Evolutionary conservation across 2,888 invertebrate species (phyloP), one percentile per base, ranked within the genome.

Genomic region (Laspeyria flexula): DNA sequence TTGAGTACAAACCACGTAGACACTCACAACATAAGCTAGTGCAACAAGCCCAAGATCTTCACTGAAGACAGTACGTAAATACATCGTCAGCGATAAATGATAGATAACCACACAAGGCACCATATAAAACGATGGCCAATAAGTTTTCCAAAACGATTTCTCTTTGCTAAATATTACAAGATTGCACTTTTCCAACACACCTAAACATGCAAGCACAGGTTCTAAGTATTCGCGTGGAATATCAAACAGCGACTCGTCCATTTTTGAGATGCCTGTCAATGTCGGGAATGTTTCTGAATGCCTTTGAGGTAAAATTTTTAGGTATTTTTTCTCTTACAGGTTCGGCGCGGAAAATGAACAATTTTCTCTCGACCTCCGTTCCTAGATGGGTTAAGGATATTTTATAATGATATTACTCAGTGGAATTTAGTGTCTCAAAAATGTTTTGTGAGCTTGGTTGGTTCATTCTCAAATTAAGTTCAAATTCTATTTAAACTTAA

Each of bases 1-100:
- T 62, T 79, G 80, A 2, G 60, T 55, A 38, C 54, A 46, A 13
- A 77, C 55, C 0, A 71, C 63, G 12, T 68, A 68, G 4, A 75
- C 43, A 10, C 77, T 71, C 0, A 75, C 52, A 1, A 71, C 46
- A 25, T 61, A 64, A 0, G 66, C 63, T 15, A 78, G 18, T 33
- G 75, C 65, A 0, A 65, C 63, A 16, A 77, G 11, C 4, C 51
- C 48, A 12, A 75, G 25, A 0, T 66, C 50, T 0, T 55, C 72
- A 7, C 42, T 41, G 15, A 69, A 65, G 1, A 63, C 41, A 6
- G 65, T 57, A 5, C 29, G 21, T 21, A 71, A 52, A 43, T 70
- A 66, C 3, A 64, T 34, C 1, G 60, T 55, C 10, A 72, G 43
- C 0, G 65, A 55, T 1, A 45, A 0, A 33, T 57, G 37, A 43